Evolutionary conservation across 1,140 invertebrate genomes (phyloP), one percentile per base, ranked within the genome.

Genomic region (Heliconius nattereri): DNA sequence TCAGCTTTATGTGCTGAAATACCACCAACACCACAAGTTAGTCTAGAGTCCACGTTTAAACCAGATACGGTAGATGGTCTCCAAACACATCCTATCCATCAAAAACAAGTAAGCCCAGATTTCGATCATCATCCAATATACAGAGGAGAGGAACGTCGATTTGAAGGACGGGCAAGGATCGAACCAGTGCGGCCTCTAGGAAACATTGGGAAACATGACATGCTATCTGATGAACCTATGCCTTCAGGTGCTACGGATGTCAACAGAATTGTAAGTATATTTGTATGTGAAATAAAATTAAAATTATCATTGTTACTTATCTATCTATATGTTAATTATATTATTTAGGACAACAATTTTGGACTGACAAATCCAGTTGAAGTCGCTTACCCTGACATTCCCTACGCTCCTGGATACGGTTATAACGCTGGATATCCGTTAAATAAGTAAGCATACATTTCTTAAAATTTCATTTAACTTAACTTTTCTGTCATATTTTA

Each of bases 351-450:
- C 75, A 88, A 89, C 71, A 57, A 76, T 11, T 91, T 88, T 78
- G 86, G 80, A 7, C 91, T 85, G 73, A 79, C 83, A 23, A 78
- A 76, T 23, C 88, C 87, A 29, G 80, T 84, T 29, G 91, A 94
- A 85, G 88, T 94, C 8, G 85, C 90, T 2, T 94, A 91, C 79
- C 91, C 92, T 26, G 92, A 93, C 83, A 84, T 94, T 32, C 90
- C 91, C 0, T 94, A 94, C 72, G 92, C 92, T 8, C 92, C 92
- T 20, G 89, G 87, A 0, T 94, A 94, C 72, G 81, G 83, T 13
- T 93, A 93, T 80, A 87, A 88, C n/a, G 71, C 81, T 70, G 87
- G 84, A 32, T 93, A 89, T 66, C 75, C 81, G 20, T 81, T 83
- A 26, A 88, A 87, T 79, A 81, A 82, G 92, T 93, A 86, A 57